These are phyloP conservation scores for Musca vetustissima DNA, from an alignment of 1,140 invertebrate genomes.

Conservation along the genomic window DNA sequence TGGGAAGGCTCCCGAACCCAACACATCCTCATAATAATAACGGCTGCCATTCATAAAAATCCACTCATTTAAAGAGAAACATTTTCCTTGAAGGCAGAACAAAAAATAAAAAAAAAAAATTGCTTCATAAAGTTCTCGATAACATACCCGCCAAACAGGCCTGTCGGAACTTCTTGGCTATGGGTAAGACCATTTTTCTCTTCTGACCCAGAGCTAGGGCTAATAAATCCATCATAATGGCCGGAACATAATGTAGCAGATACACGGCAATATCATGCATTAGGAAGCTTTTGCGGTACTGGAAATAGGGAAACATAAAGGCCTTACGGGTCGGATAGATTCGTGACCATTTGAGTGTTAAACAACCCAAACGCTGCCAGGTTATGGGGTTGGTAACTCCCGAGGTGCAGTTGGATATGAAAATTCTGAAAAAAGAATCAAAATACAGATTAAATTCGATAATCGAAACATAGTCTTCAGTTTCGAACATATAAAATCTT, in stretches of 20 bases:
- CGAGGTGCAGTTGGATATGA: constrained; percentile 91
- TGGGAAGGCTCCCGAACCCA: constrained; percentile 32
- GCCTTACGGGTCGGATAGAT: constrained; percentile 78
- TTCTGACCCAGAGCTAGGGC: constrained; percentile 70
- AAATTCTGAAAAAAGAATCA: constrained; percentile 41
- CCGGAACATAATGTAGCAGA: constrained; percentile 76
- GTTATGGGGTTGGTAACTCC: constrained; percentile 79
- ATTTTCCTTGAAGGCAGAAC: constrained; percentile 27
- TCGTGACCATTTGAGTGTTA: constrained; percentile 70
- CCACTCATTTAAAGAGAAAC: constrained; percentile 88
- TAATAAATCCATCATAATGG: constrained; percentile 72
- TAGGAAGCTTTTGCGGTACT: constrained; percentile 72
- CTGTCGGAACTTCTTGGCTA: constrained; percentile 77
- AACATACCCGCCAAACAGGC: constrained; percentile 64
- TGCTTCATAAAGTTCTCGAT: not conserved
- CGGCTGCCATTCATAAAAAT: constrained; percentile 78
- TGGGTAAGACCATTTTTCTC: constrained; percentile 79
- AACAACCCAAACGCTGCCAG: constrained; percentile 76
- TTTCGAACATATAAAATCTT: no score
- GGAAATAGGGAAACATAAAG: constrained; percentile 84
- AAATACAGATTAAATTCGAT: no score
- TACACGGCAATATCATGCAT: constrained; percentile 72
- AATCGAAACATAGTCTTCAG: no score
- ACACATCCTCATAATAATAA: constrained; percentile 59
- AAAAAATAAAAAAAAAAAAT: not conserved